Evolutionary conservation across 53 echinoderm and acorn worm species (phyloP).

Genomic region (Actinopyga echinites): DNA sequence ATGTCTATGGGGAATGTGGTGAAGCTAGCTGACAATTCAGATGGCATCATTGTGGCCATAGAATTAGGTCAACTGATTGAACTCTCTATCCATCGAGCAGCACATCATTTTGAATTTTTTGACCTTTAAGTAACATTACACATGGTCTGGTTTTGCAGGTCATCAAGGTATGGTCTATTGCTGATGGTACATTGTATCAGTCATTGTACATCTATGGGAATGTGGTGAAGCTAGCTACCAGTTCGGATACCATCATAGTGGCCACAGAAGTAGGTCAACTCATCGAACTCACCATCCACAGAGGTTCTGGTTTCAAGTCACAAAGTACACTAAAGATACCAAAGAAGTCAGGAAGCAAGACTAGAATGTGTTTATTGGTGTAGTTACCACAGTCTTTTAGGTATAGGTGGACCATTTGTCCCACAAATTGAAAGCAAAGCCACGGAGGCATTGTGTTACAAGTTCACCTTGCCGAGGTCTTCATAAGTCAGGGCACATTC

Average conservation of each 20-base stretch:
- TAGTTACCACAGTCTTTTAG: too few relatives aligned
- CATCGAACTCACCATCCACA: slow-evolving; percentile 58
- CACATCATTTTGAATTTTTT: too few relatives aligned
- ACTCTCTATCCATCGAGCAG: slow-evolving; percentile 49
- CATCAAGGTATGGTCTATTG: slow-evolving; percentile 46
- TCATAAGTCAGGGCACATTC: too few relatives aligned
- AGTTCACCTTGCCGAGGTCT: too few relatives aligned
- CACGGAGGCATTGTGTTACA: too few relatives aligned
- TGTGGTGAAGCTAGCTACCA: slow-evolving; percentile 54
- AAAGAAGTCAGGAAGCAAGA: too few relatives aligned
- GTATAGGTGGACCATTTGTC: too few relatives aligned
- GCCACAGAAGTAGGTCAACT: slow-evolving; percentile 73
- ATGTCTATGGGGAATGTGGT: slow-evolving; percentile 70
- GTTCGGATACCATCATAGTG: slow-evolving; percentile 51
- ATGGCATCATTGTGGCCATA: slow-evolving; percentile 63
- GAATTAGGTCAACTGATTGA: slow-evolving; percentile 69
- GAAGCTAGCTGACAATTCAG: slow-evolving; percentile 37
- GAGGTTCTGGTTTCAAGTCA: too few relatives aligned
- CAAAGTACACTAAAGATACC: too few relatives aligned
- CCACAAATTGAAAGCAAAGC: too few relatives aligned
- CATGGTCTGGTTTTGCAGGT: slow-evolving; percentile 54
- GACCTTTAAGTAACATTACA: too few relatives aligned
- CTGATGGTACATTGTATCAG: slow-evolving; percentile 53
- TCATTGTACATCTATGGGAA: slow-evolving; percentile 68
- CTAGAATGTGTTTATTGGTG: too few relatives aligned